Evolutionary conservation across 2,797 vertebrate species (phyloP).

Genomic region (Leuciscus waleckii): DNA sequence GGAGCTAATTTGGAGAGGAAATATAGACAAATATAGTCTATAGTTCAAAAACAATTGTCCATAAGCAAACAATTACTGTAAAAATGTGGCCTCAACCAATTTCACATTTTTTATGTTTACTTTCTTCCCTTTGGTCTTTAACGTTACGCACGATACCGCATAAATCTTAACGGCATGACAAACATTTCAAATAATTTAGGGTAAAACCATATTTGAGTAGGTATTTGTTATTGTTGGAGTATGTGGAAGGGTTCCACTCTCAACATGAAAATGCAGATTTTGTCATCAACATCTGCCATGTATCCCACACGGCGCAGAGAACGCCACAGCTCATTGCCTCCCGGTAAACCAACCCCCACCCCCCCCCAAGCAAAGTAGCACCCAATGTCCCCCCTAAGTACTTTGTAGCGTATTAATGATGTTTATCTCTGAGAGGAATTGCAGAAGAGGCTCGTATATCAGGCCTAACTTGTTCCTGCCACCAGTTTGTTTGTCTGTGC

Average conservation of each 20-base stretch:
- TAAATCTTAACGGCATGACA: constrained; percentile 58
- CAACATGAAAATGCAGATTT: constrained; percentile 73
- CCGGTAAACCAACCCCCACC: constrained; percentile 73
- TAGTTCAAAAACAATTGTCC: constrained; percentile 56
- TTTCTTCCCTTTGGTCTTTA: constrained; percentile 59
- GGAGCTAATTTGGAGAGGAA: constrained; percentile 5
- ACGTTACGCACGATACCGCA: constrained; percentile 59
- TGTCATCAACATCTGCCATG: constrained; percentile 84
- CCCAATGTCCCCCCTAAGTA: constrained; percentile 66
- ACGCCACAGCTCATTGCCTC: constrained; percentile 70
- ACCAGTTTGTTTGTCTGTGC: constrained; percentile 65
- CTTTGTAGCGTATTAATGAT: constrained; percentile 75
- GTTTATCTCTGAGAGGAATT: constrained; percentile 74
- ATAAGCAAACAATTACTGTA: constrained; percentile 65
- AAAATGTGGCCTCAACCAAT: constrained; percentile 51
- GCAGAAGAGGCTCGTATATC: constrained; percentile 61
- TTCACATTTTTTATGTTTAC: constrained; percentile 61
- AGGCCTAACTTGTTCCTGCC: constrained; percentile 71
- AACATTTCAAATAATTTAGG: constrained; percentile 61
- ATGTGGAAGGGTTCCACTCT: constrained; percentile 74
- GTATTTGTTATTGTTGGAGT: constrained; percentile 73
- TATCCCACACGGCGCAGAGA: constrained; percentile 71
- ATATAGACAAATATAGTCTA: constrained; percentile 24
- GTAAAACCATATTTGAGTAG: constrained; percentile 62
- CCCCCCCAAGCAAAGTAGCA: constrained; percentile 55